Percentiles rank a stretch among this genome's conserved stretches.
phyloP scores from a whole-genome alignment of 2,113 vertebrate genomes.

The Poeciliopsis occidentalis region DNA sequence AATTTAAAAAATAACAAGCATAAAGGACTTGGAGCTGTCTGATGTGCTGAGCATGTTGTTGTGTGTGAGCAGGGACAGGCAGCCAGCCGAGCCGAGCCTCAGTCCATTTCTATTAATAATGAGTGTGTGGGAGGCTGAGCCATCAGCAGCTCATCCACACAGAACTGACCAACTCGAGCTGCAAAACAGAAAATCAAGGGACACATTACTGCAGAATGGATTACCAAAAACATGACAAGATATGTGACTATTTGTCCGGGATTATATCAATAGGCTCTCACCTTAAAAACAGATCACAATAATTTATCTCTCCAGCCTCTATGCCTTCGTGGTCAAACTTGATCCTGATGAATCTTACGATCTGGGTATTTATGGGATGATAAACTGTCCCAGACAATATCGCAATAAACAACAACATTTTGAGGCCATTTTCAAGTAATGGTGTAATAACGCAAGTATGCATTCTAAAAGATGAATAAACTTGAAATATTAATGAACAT shows the following conservation, averaged over 20 bases:
- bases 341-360: background rate
- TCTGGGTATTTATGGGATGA: too few relatives aligned
- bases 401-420: too few relatives aligned
- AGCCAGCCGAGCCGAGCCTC: slow-evolving; percentile 61
- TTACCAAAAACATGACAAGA: background rate
- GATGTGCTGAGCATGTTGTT: slow-evolving; percentile 47
- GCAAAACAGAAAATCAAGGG: background rate
- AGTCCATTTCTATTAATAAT: slow-evolving; percentile 75
- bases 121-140: slow-evolving; percentile 67
- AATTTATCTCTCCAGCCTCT: background rate
- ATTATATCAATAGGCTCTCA: background rate
- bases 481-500: too few relatives aligned
- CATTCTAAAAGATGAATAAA: too few relatives aligned
- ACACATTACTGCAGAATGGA: background rate
- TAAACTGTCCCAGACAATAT: too few relatives aligned
- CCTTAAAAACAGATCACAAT: slow-evolving; percentile 1
- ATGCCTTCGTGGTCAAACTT: background rate
- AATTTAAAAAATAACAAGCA: background rate
- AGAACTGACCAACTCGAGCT: slow-evolving; percentile 19
- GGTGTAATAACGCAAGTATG: too few relatives aligned
- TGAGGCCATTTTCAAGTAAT: too few relatives aligned
- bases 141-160: slow-evolving; percentile 45
- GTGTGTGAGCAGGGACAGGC: slow-evolving; percentile 52
- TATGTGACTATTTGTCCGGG: too few relatives aligned
- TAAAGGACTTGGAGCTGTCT: slow-evolving; percentile 28